phyloP scores from a whole-genome alignment of 2,797 vertebrate species.

The Acipenser oxyrinchus region DNA sequence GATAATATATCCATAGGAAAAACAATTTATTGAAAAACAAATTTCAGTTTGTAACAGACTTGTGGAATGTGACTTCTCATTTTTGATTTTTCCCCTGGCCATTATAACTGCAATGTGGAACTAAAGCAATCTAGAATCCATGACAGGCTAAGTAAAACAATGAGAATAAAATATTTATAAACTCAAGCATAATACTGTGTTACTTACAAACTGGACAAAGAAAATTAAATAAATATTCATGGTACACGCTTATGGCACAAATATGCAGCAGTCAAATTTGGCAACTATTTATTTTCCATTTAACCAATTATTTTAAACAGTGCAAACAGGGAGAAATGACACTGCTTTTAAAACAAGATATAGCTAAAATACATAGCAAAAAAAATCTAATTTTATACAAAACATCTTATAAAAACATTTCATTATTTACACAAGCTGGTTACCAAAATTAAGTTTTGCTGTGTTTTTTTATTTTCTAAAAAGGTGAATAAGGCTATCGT shows the following conservation, averaged over 20 bases:
- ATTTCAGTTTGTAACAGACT: slow-evolving; percentile 97
- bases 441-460: slow-evolving; percentile 83
- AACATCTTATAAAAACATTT: slow-evolving; percentile 95
- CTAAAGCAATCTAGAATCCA: slow-evolving; percentile 72
- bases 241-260: slow-evolving; percentile 99
- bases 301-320: slow-evolving; percentile 74
- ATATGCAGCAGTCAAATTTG: slow-evolving; percentile 96
- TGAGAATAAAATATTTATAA: slow-evolving; percentile 56
- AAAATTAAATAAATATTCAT: slow-evolving; percentile 99
- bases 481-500: slow-evolving; percentile 97
- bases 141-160: slow-evolving; percentile 67
- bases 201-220: slow-evolving; percentile 91
- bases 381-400: slow-evolving; percentile 99
- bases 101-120: slow-evolving; percentile 71
- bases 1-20: slow-evolving; percentile 91
- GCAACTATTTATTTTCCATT: slow-evolving; percentile 76
- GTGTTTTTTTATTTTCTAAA: slow-evolving; percentile 72
- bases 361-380: slow-evolving; percentile 99
- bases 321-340: slow-evolving; percentile 86
- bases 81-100: slow-evolving; percentile 66
- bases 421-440: slow-evolving; percentile 98
- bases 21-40: slow-evolving; percentile 99
- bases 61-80: slow-evolving; percentile 86
- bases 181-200: slow-evolving; percentile 96
- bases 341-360: slow-evolving; percentile 87